Base-by-base conservation (phyloP, 2,113 vertebrate species). In the Callithrix jacchus region DNA sequence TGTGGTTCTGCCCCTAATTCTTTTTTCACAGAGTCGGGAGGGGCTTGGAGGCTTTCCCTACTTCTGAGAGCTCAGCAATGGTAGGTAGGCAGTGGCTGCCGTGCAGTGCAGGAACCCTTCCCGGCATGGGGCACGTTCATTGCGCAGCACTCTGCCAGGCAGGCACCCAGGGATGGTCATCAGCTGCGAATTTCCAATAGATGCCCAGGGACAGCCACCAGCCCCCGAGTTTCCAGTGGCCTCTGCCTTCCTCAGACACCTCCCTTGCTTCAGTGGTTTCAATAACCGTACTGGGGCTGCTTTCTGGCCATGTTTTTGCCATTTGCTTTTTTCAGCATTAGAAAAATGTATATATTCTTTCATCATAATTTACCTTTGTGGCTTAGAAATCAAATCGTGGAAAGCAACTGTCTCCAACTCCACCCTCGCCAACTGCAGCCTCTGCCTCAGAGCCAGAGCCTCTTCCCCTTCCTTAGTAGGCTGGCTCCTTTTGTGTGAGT, bases 141-240 rank as follows among this genome's bases (percentile, higher is more conserved):
- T 64, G 61, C 0, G 0, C 61, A 30, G 27, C 12, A 0, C 17
- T 32, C 56, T 0, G 0, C 11, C 18, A 1, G 5, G 37, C 7
- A 27, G 32, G 42, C 74, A 7, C 2, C 85, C 9, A 16, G 6
- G 3, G 7, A 1, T 0, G 20, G 76, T n/a, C 82, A 6, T 17
- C 2, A 23, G 17, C 42, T 61, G 32, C 30, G 3, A 1, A 13
- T 5, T 30, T 45, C 37, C n/a, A 54, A 16, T 3, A 49, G 14
- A 49, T 49, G 6, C 2, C 81, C 8, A 12, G 6, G 3, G 7
- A 1, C 0, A 9, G 82, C 42, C 82, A 6, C 20, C 2, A 23
- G 17, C 42, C 68, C 37, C 25, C 8, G 1, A 1, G 17, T 5
- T 30, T 45, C 37, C 37, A 47, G 16, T 5, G 21, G 4, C 2